Base-by-base conservation (phyloP, 1,140 invertebrate genomes). In the Muscidifurax raptorellus region DNA sequence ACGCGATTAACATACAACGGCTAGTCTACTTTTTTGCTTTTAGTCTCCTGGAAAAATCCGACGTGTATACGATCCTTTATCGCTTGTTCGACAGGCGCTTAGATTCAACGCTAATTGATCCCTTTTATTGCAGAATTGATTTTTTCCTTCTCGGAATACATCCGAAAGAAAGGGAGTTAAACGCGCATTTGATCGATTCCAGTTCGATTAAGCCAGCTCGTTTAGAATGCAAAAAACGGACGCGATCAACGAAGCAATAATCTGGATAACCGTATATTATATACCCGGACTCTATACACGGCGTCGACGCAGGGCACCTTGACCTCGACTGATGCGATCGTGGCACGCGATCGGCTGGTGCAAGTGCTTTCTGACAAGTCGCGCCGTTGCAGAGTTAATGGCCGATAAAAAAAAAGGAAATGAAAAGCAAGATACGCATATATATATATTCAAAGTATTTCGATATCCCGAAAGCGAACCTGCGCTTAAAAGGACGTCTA, bases 1-100 rank as follows among this genome's bases (percentile, higher is more conserved):
- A 69, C 5, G n/a, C n/a, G 25, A 83, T 83, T 78, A 71, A 78
- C 82, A 78, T 83, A 83, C 82, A 83, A 83, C 82, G 10, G 59
- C 15, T n/a, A n/a, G n/a, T 0, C 27, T 10, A 27, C 40, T 75
- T 82, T 64, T 75, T 40, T 71, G 27, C 27, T 32, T 79, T 67
- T 79, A 66, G 30, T 6, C 52, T 59, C 52, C 22, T 59, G 52
- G 22, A 59, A 59, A 59, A 59, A 59, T 4, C 6, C 52, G 52
- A 59, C 52, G 22, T 59, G 52, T n/a, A 59, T n/a, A n/a, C 52
- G 52, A 59, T 59, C 52, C 52, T n/a, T 59, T 59, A 59, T n/a
- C 52, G 52, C 52, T 22, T 59, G 52, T 59, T 18, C 22, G 52
- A n/a, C 52, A 59, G 18, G 52, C 52, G 22, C 7, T 59, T n/a